These are phyloP conservation scores for human (Homo sapiens) DNA, from an alignment of 2,113 vertebrate species.

Conservation along the genomic window DNA sequence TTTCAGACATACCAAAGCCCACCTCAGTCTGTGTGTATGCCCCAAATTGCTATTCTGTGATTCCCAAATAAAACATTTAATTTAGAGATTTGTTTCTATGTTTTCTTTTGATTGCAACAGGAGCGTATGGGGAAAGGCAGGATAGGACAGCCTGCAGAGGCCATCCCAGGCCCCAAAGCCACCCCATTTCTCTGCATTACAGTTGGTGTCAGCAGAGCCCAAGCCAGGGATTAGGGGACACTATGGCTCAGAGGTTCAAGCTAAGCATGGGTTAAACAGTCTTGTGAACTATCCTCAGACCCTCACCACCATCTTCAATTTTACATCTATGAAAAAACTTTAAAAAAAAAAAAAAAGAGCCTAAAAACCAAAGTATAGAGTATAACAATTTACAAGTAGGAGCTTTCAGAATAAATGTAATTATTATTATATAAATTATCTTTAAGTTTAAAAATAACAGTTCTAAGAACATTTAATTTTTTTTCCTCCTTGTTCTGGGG, in stretches of 20 bases:
- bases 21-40: not conserved
- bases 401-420: not conserved
- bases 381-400: not conserved
- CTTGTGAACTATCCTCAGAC: not conserved
- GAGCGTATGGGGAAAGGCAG: not conserved
- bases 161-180: not conserved
- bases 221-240: not conserved
- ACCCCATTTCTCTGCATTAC: not conserved
- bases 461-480: conserved; percentile 18
- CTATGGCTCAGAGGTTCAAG: not conserved
- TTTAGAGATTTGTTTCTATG: not conserved
- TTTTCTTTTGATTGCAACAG: not conserved
- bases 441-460: conserved; percentile 37
- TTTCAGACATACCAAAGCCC: not conserved
- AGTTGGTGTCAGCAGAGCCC: not conserved
- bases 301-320: not conserved
- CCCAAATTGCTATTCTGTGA: not conserved
- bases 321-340: not conserved
- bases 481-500: not conserved
- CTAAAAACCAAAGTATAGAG: not conserved
- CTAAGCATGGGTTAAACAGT: not conserved
- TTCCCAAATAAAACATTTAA: not conserved
- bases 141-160: not conserved
- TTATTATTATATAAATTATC: conserved; percentile 24
- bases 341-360: not conserved